phyloP scores from a whole-genome alignment of 2,888 invertebrate species.

The Heliothis peltigera region DNA sequence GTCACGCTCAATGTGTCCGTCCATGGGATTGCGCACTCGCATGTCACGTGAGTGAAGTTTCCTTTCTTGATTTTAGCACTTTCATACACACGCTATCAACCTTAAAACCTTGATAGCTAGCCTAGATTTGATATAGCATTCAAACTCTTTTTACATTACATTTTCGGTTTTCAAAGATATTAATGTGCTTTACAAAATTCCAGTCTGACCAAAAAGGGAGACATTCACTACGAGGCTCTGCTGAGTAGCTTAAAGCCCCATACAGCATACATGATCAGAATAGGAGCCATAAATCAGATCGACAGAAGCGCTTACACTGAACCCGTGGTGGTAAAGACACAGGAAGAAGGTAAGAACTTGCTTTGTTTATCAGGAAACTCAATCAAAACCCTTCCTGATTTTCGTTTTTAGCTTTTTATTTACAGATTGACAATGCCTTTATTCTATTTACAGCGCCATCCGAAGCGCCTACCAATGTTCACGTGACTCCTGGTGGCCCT shows the following conservation, averaged over 20 bases:
- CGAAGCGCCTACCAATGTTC: conserved; percentile 92
- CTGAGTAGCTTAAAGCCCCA: conserved; percentile 92
- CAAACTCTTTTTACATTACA: too few species aligned
- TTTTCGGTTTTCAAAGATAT: background rate
- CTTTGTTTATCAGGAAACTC: background rate
- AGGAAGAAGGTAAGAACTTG: conserved; percentile 93
- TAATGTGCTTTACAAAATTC: conserved; percentile 17
- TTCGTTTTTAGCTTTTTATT: background rate
- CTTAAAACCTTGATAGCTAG: background rate
- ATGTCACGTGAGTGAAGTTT: conserved; percentile 75
- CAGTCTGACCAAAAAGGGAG: conserved; percentile 84
- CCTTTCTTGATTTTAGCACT: too few species aligned
- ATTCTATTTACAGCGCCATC: conserved; percentile 89
- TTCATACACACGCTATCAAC: background rate
- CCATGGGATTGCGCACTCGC: conserved; percentile 76
- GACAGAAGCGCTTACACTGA: conserved; percentile 94
- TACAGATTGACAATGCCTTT: background rate
- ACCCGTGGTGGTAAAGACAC: conserved; percentile 93
- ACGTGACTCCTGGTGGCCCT: conserved; percentile 92
- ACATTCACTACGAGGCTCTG: conserved; percentile 85
- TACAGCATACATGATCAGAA: conserved; percentile 94
- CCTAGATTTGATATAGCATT: background rate
- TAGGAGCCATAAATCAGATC: conserved; percentile 95
- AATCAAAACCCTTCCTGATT: background rate
- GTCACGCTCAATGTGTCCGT: conserved; percentile 89